Base-by-base conservation (phyloP, 2,888 invertebrate genomes). In the Lomographa bimaculata region DNA sequence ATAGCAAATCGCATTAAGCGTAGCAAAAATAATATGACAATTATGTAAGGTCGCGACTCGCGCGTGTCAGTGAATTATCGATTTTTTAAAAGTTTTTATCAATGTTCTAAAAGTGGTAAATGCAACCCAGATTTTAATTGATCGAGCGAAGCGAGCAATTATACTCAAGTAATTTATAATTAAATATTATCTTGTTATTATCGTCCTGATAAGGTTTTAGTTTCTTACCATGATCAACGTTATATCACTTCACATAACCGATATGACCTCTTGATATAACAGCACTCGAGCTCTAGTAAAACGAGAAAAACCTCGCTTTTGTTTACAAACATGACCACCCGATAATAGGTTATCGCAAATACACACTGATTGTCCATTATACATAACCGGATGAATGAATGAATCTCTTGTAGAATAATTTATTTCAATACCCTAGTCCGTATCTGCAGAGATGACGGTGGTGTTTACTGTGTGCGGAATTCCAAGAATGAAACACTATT, bases 401-500 rank as follows among this genome's bases (percentile, higher is more conserved):
- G 74, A 65, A 64, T 61, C 58, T 50, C 53, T 61, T 54, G 52
- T 54, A 55, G 63, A 60, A 62, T n/a, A n/a, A n/a, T n/a, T 56
- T 54, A 60, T 63, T 50, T 52, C 51, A 55, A 53, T 54, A 55
- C 57, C 57, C 60, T 60, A 50, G 46, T 56, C 53, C 44, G 54
- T 45, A 64, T 63, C 59, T 58, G 61, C 47, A 7, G 42, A 53
- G 50, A 54, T 68, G 74, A 71, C 69, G 63, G 60, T 59, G 61
- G 67, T 77, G 79, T 76, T 82, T 81, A 79, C 66, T 58, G 61
- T 59, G 59, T 60, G 54, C 56, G 77, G 78, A 75, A 85, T 86
- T 79, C 79, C 56, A 66, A 76, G 85, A 84, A 86, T 79, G 81
- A 70, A 75, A 71, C 71, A 71, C 64, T 77, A 79, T 60, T 49